Conservation (phyloP, 92 coral and sea anemone genomes). For the Desmophyllum pertusum region DNA sequence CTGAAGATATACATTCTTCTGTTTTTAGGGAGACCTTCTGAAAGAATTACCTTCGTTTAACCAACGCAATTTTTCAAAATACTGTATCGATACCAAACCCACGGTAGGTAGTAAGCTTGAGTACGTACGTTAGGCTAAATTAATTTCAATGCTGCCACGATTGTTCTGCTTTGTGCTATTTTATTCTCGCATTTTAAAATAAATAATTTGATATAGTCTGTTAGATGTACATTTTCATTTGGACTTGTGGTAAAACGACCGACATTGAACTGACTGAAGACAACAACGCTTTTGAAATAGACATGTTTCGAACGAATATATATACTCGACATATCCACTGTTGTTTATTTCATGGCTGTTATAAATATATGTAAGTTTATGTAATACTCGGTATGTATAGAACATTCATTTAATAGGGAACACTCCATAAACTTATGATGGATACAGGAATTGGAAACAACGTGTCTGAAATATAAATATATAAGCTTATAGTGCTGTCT, state of each 20-base stretch:
- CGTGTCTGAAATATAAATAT: not conserved
- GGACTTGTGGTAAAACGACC: not conserved
- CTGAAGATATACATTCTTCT: not conserved
- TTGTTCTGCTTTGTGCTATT: not conserved
- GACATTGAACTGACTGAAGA: no score
- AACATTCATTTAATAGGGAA: not conserved
- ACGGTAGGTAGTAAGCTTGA: constrained; percentile 92
- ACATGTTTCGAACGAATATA: not conserved
- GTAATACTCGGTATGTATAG: not conserved
- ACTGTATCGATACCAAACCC: constrained; percentile 80
- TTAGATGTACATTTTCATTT: not conserved
- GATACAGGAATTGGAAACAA: not conserved
- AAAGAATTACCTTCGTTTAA: constrained; percentile 97
- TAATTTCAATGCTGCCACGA: not conserved
- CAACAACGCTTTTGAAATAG: not conserved
- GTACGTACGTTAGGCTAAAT: no score
- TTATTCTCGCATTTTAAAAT: not conserved
- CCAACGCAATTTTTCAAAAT: constrained; percentile 90
- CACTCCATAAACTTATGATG: not conserved
- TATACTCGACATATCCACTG: not conserved
- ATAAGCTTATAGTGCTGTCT: not conserved
- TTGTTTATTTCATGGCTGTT: not conserved
- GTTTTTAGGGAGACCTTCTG: constrained; percentile 86
- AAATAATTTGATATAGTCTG: not conserved
- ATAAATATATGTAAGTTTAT: not conserved